Conservation (phyloP, 2,797 vertebrate genomes). For the Chelon labrosus region DNA sequence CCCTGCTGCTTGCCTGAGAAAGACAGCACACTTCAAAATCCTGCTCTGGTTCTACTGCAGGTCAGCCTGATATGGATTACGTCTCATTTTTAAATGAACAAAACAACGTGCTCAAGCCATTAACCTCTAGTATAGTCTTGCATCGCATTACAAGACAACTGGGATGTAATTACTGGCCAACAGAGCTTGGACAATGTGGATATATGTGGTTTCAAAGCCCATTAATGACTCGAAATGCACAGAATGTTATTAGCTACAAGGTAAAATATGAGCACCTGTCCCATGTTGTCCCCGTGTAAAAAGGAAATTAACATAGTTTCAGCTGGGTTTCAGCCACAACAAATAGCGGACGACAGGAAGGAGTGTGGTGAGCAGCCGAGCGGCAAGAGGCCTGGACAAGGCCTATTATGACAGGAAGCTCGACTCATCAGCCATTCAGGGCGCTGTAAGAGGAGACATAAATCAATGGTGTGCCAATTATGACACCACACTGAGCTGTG, state of each 20-base stretch:
- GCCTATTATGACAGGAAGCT: constrained; percentile 82
- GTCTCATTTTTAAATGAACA: constrained; percentile 65
- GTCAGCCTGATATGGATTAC: constrained; percentile 45
- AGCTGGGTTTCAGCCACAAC: constrained; percentile 74
- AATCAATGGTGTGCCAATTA: constrained; percentile 86
- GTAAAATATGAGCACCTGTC: constrained; percentile 56
- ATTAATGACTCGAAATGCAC: constrained; percentile 54
- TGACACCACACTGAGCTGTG: constrained; percentile 80
- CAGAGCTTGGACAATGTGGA: constrained; percentile 31
- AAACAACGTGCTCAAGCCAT: constrained; percentile 56
- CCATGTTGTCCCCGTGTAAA: constrained; percentile 67
- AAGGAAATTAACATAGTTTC: constrained; percentile 76
- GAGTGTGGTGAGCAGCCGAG: constrained; percentile 70
- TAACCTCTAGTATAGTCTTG: constrained; percentile 63
- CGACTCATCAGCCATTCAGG: constrained; percentile 81
- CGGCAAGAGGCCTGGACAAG: constrained; percentile 68
- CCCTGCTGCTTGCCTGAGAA: constrained; percentile 59
- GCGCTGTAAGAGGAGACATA: constrained; percentile 83
- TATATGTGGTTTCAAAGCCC: constrained; percentile 45
- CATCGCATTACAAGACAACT: constrained; percentile 57
- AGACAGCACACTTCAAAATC: constrained; percentile 40
- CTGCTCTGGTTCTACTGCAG: constrained; percentile 40
- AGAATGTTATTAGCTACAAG: constrained; percentile 55
- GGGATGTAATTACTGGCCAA: constrained; percentile 63
- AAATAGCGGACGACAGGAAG: constrained; percentile 71